phyloP scores from a whole-genome alignment of 2,797 vertebrate genomes.

The Centroberyx gerrardi region DNA sequence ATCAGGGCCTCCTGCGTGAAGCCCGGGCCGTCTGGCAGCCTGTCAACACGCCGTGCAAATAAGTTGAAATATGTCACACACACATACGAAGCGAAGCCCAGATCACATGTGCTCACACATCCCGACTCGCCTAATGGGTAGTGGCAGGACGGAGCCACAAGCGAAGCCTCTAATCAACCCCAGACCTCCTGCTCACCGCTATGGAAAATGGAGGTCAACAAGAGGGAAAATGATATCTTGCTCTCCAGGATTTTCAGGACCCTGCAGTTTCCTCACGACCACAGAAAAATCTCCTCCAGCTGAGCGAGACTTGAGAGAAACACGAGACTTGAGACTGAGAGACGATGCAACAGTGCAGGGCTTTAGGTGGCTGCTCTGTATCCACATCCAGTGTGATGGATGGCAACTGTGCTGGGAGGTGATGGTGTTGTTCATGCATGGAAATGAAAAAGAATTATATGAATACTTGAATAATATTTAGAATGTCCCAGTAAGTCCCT shows the following conservation, averaged over 20 bases:
- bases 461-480: no score
- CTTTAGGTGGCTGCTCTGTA: no score
- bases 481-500: no score
- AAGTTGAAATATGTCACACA: neutral
- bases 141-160: slow-evolving; percentile 68
- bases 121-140: slow-evolving; percentile 45
- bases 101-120: slow-evolving; percentile 25
- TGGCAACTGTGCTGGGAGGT: neutral
- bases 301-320: slow-evolving; percentile 28
- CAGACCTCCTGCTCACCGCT: slow-evolving; percentile 69
- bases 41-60: slow-evolving; percentile 3
- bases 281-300: slow-evolving; percentile 26
- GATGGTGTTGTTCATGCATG: neutral
- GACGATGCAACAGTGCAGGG: neutral
- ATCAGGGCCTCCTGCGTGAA: neutral
- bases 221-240: slow-evolving; percentile 65
- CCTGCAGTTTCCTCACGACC: slow-evolving; percentile 60
- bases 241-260: slow-evolving; percentile 31
- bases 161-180: slow-evolving; percentile 73
- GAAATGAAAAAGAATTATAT: no score
- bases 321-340: slow-evolving; percentile 14
- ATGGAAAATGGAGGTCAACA: slow-evolving; percentile 74
- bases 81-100: neutral
- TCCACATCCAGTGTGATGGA: neutral
- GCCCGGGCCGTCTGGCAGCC: neutral